phyloP scores from a whole-genome alignment of 2,797 vertebrate species.

The Merluccius polli region DNA sequence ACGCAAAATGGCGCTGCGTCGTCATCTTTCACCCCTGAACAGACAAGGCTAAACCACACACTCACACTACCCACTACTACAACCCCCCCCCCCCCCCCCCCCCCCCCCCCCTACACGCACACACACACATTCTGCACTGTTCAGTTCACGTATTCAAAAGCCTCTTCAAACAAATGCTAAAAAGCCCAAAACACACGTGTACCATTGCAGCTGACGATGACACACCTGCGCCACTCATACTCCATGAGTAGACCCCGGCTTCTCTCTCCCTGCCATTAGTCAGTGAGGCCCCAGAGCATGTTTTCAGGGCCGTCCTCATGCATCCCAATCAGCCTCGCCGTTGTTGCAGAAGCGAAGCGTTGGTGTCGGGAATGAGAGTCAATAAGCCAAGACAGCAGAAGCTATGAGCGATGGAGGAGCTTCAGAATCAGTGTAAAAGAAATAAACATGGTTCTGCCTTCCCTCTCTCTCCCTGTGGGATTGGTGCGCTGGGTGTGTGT shows the following conservation, averaged over 20 bases:
- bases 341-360: conserved; percentile 22
- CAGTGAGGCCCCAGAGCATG: conserved; percentile 37
- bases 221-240: neutral
- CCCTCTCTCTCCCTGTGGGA: neutral
- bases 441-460: conserved; percentile 8
- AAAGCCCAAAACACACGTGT: neutral
- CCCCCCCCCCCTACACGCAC: too few species aligned
- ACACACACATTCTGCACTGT: neutral
- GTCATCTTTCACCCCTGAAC: neutral
- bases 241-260: conserved; percentile 32
- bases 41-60: neutral
- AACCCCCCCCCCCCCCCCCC: too few species aligned
- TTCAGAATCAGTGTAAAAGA: conserved; percentile 27
- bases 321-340: conserved; percentile 25
- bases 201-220: neutral
- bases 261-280: conserved; percentile 49
- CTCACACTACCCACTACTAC: too few species aligned
- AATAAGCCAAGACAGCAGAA: conserved; percentile 36
- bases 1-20: neutral
- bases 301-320: conserved; percentile 33
- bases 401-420: conserved; percentile 33
- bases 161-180: neutral
- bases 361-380: conserved; percentile 31
- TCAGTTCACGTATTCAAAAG: neutral
- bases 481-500: neutral